Conservation (phyloP, 1,140 invertebrate genomes). For the Drosophila trapezifrons region DNA sequence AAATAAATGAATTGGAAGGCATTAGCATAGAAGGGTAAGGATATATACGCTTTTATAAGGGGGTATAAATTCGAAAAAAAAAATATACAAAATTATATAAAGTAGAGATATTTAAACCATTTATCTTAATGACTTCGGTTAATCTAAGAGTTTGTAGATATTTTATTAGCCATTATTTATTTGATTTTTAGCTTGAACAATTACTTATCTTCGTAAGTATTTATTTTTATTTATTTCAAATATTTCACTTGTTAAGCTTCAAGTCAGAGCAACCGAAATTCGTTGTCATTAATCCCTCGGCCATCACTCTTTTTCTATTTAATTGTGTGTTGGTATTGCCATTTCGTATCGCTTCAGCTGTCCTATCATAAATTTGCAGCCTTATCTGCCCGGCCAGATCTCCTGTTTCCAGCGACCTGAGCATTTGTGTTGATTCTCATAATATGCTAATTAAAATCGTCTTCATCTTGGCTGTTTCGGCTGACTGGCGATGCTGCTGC, state of each 20-base stretch:
- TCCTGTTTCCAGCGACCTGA: constrained; percentile 48
- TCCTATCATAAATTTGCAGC: constrained; percentile 74
- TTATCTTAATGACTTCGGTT: too few relatives aligned
- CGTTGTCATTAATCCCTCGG: neutral
- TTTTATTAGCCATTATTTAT: too few relatives aligned
- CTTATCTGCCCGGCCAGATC: constrained; percentile 64
- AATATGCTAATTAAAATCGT: constrained; percentile 78
- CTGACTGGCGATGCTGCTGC: constrained; percentile 13
- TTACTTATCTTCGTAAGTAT: neutral
- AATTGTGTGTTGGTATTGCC: constrained; percentile 80
- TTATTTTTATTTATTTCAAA: neutral
- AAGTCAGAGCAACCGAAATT: constrained; percentile 26
- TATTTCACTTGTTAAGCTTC: neutral
- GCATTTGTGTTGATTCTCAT: constrained; percentile 77
- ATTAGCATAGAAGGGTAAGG: constrained; percentile 12
- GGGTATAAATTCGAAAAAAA: neutral
- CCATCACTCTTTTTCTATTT: constrained; percentile 48
- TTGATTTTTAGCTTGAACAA: too few relatives aligned
- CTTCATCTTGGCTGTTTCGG: constrained; percentile 28
- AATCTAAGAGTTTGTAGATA: neutral
- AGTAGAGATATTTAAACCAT: too few relatives aligned
- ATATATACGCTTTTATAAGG: neutral
- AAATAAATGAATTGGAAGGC: constrained; percentile 4
- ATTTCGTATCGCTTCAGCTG: constrained; percentile 69
- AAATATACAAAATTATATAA: too few relatives aligned